These are phyloP conservation scores for Sminthurides aquaticus DNA, from an alignment of 2,888 invertebrate genomes.

Conservation along the genomic window DNA sequence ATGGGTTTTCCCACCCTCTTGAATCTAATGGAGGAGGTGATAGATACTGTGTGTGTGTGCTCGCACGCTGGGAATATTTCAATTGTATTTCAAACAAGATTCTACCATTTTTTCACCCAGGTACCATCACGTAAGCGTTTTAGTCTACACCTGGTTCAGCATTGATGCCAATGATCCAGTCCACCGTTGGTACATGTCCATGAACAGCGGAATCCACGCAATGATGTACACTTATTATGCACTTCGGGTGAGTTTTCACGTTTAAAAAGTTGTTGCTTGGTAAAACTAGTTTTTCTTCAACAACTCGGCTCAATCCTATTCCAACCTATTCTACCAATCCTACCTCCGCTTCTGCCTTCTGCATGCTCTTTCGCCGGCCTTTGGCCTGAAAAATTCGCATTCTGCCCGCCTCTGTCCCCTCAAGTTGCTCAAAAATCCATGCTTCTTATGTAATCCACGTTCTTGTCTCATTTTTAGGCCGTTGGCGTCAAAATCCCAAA, in stretches of 20 bases:
- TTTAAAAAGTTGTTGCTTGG: background rate
- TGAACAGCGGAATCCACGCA: conserved; percentile 28
- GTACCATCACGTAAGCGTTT: conserved; percentile 28
- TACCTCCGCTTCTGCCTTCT: no score
- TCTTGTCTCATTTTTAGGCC: conserved; percentile 12
- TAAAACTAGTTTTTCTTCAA: no score
- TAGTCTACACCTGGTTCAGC: conserved; percentile 31
- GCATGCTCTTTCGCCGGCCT: no score
- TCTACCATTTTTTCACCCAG: conserved; percentile 5
- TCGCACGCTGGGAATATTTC: background rate
- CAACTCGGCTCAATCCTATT: background rate
- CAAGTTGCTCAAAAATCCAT: no score
- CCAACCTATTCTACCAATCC: no score
- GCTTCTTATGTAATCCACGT: background rate
- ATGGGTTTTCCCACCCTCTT: no score
- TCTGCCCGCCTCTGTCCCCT: no score
- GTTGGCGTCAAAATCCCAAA: conserved; percentile 22
- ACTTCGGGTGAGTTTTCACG: conserved; percentile 31
- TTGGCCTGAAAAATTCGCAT: no score
- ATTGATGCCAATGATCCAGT: conserved; percentile 26
- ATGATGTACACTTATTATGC: conserved; percentile 28
- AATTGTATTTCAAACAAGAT: background rate
- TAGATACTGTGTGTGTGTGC: no score
- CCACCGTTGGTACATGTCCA: conserved; percentile 33
- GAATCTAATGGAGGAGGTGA: no score